Evolutionary conservation across 2,797 vertebrate species (phyloP), one percentile per base, ranked within the genome.

Genomic region (Tenualosa ilisha): DNA sequence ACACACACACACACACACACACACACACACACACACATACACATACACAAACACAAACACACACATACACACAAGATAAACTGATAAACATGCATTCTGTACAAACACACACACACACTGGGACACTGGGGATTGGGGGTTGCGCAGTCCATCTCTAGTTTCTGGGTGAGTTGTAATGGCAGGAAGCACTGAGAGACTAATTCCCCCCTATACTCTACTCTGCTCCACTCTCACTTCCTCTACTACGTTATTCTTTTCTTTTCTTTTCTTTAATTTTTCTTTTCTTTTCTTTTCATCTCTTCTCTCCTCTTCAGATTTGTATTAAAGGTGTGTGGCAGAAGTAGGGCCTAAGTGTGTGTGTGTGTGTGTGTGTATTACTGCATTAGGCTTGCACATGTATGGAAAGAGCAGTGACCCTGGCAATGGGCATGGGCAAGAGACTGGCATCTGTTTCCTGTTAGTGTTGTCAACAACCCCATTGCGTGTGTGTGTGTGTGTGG

Each of bases 1-100:
- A 68, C 63, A 68, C 63, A 68, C 24, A 68, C 65, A 72, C 65
- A 68, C 63, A 68, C 63, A 68, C 63, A 68, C 9, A 68, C 63
- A 68, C 63, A 68, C 24, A 68, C 65, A 72, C 65, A 68, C 63
- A 68, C 63, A 22, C n/a, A 3, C 59, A 61, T 24, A 26, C 56
- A 61, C 56, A 61, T 20, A 61, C 59, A 22, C 63, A 12, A 24
- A 12, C 63, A 12, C 63, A 12, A 24, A 6, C 63, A 6, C 63
- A 24, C 63, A 11, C 65, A 26, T 12, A 37, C 9, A 37, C 65
- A 37, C 65, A 68, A 24, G 49, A 50, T 50, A 53, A 11, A 53
- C 51, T 13, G 51, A 53, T 53, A 53, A 53, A 53, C 11, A 53
- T 11, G 9, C 51, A 53, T 2, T 46, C 7, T 46, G 46, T 46